Conservation (phyloP, 23 tunicate species). For the Styela plicata region DNA sequence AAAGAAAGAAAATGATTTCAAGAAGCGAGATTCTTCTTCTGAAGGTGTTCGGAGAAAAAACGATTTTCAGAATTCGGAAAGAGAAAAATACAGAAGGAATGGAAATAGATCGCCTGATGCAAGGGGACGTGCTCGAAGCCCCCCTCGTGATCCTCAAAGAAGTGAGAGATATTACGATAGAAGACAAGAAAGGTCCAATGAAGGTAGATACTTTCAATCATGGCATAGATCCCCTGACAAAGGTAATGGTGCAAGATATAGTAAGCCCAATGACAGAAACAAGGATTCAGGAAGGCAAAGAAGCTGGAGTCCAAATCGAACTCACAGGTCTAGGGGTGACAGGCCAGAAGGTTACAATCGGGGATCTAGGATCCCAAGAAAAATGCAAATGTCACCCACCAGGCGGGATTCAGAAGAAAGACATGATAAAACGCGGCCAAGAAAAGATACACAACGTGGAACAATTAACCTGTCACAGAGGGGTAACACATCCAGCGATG, state of each 20-base stretch:
- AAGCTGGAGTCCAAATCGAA: background rate
- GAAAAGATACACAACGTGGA: too few species aligned
- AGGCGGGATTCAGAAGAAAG: too few species aligned
- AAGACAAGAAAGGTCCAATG: background rate
- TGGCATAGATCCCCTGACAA: background rate
- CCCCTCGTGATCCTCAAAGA: background rate
- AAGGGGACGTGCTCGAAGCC: too few species aligned
- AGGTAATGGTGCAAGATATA: background rate
- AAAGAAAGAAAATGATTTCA: background rate
- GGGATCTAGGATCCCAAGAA: too few species aligned
- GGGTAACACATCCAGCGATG: too few species aligned
- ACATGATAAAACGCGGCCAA: too few species aligned
- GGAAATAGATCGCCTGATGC: too few species aligned
- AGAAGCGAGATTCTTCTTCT: background rate
- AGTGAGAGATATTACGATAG: background rate
- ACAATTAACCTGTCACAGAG: too few species aligned
- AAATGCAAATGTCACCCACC: too few species aligned
- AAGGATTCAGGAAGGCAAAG: background rate
- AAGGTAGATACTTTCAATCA: constrained; percentile 6
- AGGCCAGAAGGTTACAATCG: too few species aligned
- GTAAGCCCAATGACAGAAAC: background rate
- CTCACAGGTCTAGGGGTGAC: too few species aligned
- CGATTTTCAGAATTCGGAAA: background rate
- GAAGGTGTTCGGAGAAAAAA: background rate
- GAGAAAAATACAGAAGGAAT: too few species aligned